Percentiles rank a stretch among this genome's conserved stretches.
Conservation (phyloP, 2,888 invertebrate species). For the Latrodectus hesperus region DNA sequence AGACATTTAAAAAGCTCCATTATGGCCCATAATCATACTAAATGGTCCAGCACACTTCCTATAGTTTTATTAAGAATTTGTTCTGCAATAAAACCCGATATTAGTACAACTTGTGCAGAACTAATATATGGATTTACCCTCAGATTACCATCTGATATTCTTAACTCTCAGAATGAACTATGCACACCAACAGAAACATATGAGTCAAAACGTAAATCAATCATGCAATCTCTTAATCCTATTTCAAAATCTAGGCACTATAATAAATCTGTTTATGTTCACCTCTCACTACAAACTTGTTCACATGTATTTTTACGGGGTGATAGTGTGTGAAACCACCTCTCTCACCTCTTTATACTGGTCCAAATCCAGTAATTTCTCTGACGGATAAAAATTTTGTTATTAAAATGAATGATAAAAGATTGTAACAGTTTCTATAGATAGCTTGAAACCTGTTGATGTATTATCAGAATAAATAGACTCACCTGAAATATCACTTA, state of each 20-base stretch:
- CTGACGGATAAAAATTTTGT: no score
- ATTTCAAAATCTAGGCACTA: neutral
- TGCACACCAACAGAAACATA: neutral
- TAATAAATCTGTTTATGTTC: neutral
- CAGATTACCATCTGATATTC: slow-evolving; percentile 8
- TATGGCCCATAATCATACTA: slow-evolving; percentile 10
- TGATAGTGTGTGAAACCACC: slow-evolving; percentile 6
- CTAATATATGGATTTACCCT: slow-evolving; percentile 20
- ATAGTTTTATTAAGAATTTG: no score
- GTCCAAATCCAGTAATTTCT: neutral
- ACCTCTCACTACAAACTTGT: neutral
- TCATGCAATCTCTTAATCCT: no score
- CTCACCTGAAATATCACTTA: no score
- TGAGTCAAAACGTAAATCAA: no score
- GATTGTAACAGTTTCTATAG: neutral
- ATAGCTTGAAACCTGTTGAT: neutral
- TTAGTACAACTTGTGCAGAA: slow-evolving; percentile 3
- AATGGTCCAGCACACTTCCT: slow-evolving; percentile 16
- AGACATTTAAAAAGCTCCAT: slow-evolving; percentile 11
- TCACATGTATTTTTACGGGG: slow-evolving; percentile 12
- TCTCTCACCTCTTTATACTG: slow-evolving; percentile 5
- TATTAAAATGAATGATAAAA: no score
- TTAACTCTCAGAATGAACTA: no score
- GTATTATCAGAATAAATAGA: neutral
- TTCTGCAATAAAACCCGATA: slow-evolving; percentile 24